A percentile compares a stretch with the other conserved stretches of the same genome.
phyloP scores from a whole-genome alignment of 2,113 vertebrate species.

The Pogonocichla stellata region DNA sequence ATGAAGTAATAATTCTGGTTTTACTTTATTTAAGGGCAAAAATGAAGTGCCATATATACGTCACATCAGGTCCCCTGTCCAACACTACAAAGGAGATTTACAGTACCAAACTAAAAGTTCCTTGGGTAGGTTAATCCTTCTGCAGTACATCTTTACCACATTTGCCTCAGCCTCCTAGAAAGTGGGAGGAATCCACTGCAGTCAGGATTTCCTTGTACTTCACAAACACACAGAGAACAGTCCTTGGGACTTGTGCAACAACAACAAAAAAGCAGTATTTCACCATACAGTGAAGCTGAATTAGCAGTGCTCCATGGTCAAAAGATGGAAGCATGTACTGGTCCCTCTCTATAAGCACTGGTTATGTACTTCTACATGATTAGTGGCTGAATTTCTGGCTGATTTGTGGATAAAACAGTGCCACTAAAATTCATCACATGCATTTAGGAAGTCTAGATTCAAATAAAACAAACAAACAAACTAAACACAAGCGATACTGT shows the following conservation, averaged over 20 bases:
- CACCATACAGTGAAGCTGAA: neutral
- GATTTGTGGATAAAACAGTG: neutral
- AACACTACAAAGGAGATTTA: neutral
- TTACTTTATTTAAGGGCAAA: neutral
- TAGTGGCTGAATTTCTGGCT: neutral
- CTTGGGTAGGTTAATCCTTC: neutral
- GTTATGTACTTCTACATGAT: neutral
- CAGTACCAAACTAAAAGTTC: neutral
- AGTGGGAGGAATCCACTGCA: neutral
- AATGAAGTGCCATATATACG: neutral
- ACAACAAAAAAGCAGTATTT: neutral
- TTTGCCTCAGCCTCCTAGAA: neutral
- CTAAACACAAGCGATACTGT: neutral
- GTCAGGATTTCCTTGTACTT: neutral
- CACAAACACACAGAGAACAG: neutral
- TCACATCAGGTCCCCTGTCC: neutral
- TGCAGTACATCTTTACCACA: neutral
- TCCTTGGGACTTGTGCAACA: neutral
- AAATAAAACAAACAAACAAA: neutral
- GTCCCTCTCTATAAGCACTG: neutral
- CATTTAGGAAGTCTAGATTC: neutral
- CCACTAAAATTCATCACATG: neutral
- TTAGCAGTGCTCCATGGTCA: neutral
- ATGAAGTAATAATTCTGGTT: neutral
- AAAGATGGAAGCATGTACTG: neutral